Evolutionary conservation across 2,888 invertebrate genomes (phyloP).

Genomic region (Dasypolia templi): DNA sequence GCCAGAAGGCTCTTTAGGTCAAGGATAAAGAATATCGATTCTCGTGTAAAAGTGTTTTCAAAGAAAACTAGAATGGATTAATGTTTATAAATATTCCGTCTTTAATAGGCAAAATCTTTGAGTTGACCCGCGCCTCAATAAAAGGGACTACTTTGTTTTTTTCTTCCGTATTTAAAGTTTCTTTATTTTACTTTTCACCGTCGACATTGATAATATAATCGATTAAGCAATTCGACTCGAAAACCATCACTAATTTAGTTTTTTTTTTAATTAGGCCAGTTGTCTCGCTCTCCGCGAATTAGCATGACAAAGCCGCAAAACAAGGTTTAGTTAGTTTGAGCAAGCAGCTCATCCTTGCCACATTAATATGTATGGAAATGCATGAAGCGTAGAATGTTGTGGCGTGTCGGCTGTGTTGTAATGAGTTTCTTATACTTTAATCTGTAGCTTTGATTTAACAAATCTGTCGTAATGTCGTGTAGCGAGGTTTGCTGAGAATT

Average conservation of each 20-base stretch:
- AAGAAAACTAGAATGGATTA: conserved; percentile 12
- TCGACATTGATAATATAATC: conserved; percentile 18
- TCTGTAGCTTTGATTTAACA: conserved; percentile 24
- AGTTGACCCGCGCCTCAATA: conserved; percentile 12
- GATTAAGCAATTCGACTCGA: conserved; percentile 12
- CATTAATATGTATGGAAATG: conserved; percentile 76
- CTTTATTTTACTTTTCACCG: conserved; percentile 1
- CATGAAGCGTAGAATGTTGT: conserved; percentile 54
- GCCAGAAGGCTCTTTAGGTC: conserved; percentile 55
- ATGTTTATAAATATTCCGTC: background rate
- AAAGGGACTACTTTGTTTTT: conserved; percentile 3
- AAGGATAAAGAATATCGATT: conserved; percentile 54
- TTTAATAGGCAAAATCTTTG: background rate
- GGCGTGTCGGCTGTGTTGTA: conserved; percentile 32
- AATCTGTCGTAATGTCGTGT: conserved; percentile 1
- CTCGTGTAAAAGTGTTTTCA: conserved; percentile 29
- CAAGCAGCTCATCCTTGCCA: conserved; percentile 64
- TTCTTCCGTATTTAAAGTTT: background rate
- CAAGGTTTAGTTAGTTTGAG: conserved; percentile 69
- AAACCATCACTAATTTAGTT: background rate
- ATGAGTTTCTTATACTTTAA: conserved; percentile 44
- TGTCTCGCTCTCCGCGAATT: conserved; percentile 60
- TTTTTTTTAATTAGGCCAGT: conserved; percentile 51
- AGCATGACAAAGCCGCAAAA: conserved; percentile 72
- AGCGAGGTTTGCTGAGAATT: background rate